Conservation (phyloP, 2,888 invertebrate species). For the Pandemis corylana region DNA sequence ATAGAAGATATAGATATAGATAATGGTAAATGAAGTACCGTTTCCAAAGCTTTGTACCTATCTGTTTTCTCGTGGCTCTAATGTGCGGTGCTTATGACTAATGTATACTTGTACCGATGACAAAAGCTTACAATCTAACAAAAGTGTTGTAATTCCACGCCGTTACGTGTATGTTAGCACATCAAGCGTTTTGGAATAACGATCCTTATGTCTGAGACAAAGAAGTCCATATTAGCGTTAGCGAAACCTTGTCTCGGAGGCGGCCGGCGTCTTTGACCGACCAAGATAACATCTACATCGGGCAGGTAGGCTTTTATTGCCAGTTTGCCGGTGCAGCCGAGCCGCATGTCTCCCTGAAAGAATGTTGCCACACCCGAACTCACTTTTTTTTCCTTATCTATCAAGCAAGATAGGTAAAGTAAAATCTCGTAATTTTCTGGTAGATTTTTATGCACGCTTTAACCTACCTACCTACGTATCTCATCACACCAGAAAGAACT, state of each 20-base stretch:
- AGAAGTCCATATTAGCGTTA: conserved; percentile 51
- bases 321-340: conserved; percentile 36
- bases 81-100: conserved; percentile 66
- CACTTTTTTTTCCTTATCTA: conserved; percentile 6
- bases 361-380: conserved; percentile 16
- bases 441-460: not conserved
- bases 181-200: conserved; percentile 23
- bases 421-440: not conserved
- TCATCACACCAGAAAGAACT: too few species aligned
- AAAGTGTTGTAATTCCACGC: conserved; percentile 81
- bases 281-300: conserved; percentile 79
- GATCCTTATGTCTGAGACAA: conserved; percentile 44
- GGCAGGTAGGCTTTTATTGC: conserved; percentile 79
- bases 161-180: conserved; percentile 72
- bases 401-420: not conserved
- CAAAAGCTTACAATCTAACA: conserved; percentile 80
- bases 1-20: too few species aligned
- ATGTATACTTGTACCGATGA: conserved; percentile 73
- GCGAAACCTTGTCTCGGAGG: conserved; percentile 50
- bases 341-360: conserved; percentile 13
- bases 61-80: conserved; percentile 42
- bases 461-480: too few species aligned
- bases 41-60: not conserved
- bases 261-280: conserved; percentile 80
- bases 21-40: not conserved